Conservation (phyloP, 2,888 invertebrate genomes). For the Octonoba sinensis region DNA sequence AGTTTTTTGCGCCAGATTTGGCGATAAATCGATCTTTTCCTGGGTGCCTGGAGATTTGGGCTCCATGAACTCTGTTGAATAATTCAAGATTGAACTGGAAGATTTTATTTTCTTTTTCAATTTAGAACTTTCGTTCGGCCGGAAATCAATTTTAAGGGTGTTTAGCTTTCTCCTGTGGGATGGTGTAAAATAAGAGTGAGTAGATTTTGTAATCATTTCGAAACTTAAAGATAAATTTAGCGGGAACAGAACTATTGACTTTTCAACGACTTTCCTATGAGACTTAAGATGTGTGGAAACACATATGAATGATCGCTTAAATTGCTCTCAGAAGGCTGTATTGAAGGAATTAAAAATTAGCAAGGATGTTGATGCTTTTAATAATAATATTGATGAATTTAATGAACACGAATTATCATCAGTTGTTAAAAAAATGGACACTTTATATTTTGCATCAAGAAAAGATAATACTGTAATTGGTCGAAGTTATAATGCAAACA, state of each 20-base stretch:
- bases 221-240: constrained; percentile 49
- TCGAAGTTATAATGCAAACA: too few species aligned
- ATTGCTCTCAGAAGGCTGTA: too few species aligned
- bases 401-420: too few species aligned
- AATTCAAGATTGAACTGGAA: constrained; percentile 28
- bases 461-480: too few species aligned
- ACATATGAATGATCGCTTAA: background rate
- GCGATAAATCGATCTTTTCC: constrained; percentile 46
- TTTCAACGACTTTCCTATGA: background rate
- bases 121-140: constrained; percentile 1
- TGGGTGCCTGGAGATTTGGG: constrained; percentile 27
- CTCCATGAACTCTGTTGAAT: constrained; percentile 26
- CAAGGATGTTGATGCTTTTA: too few species aligned
- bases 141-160: constrained; percentile 37
- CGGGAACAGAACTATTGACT: constrained; percentile 12
- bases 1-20: constrained; percentile 50
- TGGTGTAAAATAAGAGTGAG: constrained; percentile 41
- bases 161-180: constrained; percentile 21
- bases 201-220: constrained; percentile 53
- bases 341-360: too few species aligned
- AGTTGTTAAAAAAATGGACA: too few species aligned
- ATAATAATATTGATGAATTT: too few species aligned
- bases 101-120: background rate
- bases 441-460: too few species aligned
- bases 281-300: background rate